phyloP scores from a whole-genome alignment of 2,888 invertebrate genomes.

The Sialis lutaria region DNA sequence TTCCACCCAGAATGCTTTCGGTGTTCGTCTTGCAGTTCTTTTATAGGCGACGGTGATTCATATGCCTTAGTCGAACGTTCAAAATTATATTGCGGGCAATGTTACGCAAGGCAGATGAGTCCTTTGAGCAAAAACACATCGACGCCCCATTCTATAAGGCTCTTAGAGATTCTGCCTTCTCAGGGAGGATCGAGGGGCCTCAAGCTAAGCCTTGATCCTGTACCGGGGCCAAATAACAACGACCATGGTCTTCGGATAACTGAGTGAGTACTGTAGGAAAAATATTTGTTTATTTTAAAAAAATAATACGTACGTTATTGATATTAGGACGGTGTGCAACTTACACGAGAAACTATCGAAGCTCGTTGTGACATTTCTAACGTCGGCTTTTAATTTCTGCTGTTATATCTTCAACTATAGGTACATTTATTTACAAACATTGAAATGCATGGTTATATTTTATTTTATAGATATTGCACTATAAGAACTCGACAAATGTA shows the following conservation, averaged over 20 bases:
- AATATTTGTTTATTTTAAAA: not conserved
- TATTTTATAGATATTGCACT: too few species aligned
- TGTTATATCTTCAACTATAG: constrained; percentile 48
- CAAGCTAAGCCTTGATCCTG: constrained; percentile 39
- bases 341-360: constrained; percentile 48
- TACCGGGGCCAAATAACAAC: constrained; percentile 25
- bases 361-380: constrained; percentile 50
- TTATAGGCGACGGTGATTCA: constrained; percentile 83
- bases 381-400: constrained; percentile 52
- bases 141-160: constrained; percentile 66
- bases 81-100: constrained; percentile 67
- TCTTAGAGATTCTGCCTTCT: constrained; percentile 60
- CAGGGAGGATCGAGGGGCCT: constrained; percentile 40
- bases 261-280: constrained; percentile 33
- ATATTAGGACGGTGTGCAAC: constrained; percentile 39
- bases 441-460: too few species aligned
- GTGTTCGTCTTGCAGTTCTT: constrained; percentile 62
- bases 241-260: constrained; percentile 51
- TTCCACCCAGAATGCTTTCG: constrained; percentile 94
- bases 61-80: constrained; percentile 85
- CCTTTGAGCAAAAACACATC: constrained; percentile 33
- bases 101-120: constrained; percentile 57
- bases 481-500: too few species aligned
- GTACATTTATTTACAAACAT: constrained; percentile 24
- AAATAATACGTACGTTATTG: not conserved